A percentile compares a stretch with the other conserved stretches of the same genome.
These are phyloP conservation scores for Helicolenus hilgendorfi DNA, from an alignment of 2,797 vertebrate genomes.

Conservation along the genomic window DNA sequence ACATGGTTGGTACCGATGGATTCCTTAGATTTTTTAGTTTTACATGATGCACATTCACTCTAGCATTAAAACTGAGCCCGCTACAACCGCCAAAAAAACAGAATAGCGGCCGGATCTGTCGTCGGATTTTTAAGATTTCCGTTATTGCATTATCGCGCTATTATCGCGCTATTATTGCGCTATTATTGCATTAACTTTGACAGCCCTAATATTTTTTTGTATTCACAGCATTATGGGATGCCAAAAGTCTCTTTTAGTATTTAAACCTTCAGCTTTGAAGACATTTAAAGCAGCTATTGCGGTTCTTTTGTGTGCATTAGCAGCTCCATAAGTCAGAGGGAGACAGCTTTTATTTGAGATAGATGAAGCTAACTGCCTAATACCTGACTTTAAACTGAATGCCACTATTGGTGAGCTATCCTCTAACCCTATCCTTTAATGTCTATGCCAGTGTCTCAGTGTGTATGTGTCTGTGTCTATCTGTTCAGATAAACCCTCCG, in stretches of 20 bases:
- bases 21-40: too few relatives aligned
- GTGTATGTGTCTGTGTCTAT: slow-evolving; percentile 10
- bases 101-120: fast-evolving
- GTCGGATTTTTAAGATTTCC: too few relatives aligned
- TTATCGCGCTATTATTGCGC: too few relatives aligned
- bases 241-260: background rate
- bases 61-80: too few relatives aligned
- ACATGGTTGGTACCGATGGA: too few relatives aligned
- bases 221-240: background rate
- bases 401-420: background rate
- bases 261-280: background rate
- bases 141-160: too few relatives aligned
- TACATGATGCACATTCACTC: too few relatives aligned
- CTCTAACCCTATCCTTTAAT: background rate
- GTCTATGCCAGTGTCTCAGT: background rate
- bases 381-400: background rate
- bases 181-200: too few relatives aligned
- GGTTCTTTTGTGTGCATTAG: background rate
- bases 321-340: background rate
- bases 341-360: slow-evolving; percentile 1
- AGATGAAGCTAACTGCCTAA: background rate
- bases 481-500: slow-evolving; percentile 62
- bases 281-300: background rate
- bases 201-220: too few relatives aligned
- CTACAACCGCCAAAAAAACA: too few relatives aligned